Base-by-base conservation (phyloP, 2,888 invertebrate species). In the Marronus borbonicus region DNA sequence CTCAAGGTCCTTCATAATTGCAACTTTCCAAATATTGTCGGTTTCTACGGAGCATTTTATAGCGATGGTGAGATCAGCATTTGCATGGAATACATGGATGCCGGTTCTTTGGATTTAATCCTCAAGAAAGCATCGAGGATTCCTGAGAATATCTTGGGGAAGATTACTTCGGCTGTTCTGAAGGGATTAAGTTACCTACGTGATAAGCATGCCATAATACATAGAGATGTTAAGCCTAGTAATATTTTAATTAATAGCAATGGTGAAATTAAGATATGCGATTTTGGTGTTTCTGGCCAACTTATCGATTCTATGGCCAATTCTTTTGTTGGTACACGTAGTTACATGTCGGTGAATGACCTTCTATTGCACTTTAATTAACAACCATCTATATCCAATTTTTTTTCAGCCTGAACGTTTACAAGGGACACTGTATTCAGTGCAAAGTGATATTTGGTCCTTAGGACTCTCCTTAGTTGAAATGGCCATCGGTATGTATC, bases 41-140 rank as follows among this genome's bases (percentile, higher is more conserved):
- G 99, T 3, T 99, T 98, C 89, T 99, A 99, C 88, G 99, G 99
- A 64, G 98, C 99, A 76, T 99, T 99, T 89, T 93, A 92, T 85
- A 98, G 98, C 86, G 98, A 99, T 89, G 99, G 99, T 31, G 99
- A 99, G 90, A 99, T 99, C 80, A 98, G 98, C 83, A 99, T 99
- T 86, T 99, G 99, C 87, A 99, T 99, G 99, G 99, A 99, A 88
- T 99, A 99, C 85, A 99, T 99, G 99, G 99, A 99, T 90, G 99
- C 99, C 10, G 98, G 99, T 0, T 99, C 99, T 0, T 90, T 99
- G 79, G 99, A 99, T 91, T 92, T 99, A 81, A 98, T 99, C 83
- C 89, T 99, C 82, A 98, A 98, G 89, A 97, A 98, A 88, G 98
- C 98, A 84, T 98, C 98, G 50, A 92, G 97, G 84, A 98, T 99